Evolutionary conservation across 1,140 invertebrate species (phyloP).

Genomic region (Bombus turneri): DNA sequence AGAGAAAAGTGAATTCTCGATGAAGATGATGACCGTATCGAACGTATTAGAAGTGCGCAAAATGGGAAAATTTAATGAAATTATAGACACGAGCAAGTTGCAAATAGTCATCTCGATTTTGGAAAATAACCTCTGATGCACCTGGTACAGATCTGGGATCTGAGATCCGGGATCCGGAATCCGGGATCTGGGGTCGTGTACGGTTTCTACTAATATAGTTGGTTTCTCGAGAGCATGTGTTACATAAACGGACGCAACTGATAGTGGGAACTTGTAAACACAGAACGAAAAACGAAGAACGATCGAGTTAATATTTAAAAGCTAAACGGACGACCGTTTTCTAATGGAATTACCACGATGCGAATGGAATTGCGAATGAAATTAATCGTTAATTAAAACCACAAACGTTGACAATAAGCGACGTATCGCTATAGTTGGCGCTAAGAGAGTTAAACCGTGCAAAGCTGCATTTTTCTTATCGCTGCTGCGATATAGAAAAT

Average conservation of each 20-base stretch:
- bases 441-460: neutral
- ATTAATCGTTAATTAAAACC: neutral
- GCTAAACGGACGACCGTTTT: neutral
- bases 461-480: neutral
- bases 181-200: too few species aligned
- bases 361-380: neutral
- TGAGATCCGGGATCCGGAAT: fast-evolving
- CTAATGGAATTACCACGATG: neutral
- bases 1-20: neutral
- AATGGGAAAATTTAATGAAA: neutral
- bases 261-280: neutral
- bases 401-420: neutral
- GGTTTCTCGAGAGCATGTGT: neutral
- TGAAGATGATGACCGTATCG: neutral
- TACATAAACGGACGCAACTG: neutral
- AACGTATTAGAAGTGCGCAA: too few species aligned
- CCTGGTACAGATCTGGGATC: too few species aligned
- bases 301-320: constrained; percentile 5
- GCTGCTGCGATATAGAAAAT: neutral
- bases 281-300: neutral
- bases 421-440: neutral
- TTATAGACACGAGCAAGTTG: neutral
- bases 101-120: neutral
- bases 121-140: neutral
- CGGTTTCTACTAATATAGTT: neutral